phyloP scores from a whole-genome alignment of 2,113 vertebrate species.

The Rhea americana region DNA sequence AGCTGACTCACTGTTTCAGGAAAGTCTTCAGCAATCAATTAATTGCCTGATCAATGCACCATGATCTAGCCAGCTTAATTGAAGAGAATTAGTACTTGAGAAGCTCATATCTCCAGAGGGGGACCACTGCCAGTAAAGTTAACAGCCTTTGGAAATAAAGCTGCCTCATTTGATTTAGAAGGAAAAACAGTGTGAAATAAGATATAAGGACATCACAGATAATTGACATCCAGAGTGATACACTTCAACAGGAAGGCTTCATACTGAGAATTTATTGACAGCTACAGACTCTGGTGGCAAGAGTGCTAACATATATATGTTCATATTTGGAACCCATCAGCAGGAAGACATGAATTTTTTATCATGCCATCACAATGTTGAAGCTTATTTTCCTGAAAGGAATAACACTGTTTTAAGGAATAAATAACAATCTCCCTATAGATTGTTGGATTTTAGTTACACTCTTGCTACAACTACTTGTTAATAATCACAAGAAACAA shows the following conservation, averaged over 20 bases:
- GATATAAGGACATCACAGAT: constrained; percentile 23
- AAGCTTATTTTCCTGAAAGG: constrained; percentile 6
- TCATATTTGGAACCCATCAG: background rate
- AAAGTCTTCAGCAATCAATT: constrained; percentile 62
- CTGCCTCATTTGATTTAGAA: constrained; percentile 27
- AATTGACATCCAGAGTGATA: constrained; percentile 36
- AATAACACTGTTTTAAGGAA: background rate
- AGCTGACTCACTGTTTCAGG: constrained; percentile 53
- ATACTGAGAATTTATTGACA: constrained; percentile 9
- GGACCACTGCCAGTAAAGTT: constrained; percentile 18
- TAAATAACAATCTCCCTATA: background rate
- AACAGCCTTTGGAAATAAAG: constrained; percentile 33
- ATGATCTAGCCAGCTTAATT: constrained; percentile 59
- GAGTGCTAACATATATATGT: background rate
- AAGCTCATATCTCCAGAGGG: background rate
- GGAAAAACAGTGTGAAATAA: constrained; percentile 24
- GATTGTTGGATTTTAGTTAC: background rate
- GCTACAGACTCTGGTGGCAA: background rate
- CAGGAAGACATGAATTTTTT: constrained; percentile 24
- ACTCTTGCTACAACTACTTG: background rate
- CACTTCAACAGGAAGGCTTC: constrained; percentile 33
- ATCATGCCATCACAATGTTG: background rate
- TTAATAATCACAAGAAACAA: background rate
- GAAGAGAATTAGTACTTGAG: constrained; percentile 62
- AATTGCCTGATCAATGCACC: constrained; percentile 70